Percentiles rank a stretch among this genome's conserved stretches.
These are phyloP conservation scores for Diachasma alloeum DNA, from an alignment of 1,140 invertebrate species.

Conservation along the genomic window DNA sequence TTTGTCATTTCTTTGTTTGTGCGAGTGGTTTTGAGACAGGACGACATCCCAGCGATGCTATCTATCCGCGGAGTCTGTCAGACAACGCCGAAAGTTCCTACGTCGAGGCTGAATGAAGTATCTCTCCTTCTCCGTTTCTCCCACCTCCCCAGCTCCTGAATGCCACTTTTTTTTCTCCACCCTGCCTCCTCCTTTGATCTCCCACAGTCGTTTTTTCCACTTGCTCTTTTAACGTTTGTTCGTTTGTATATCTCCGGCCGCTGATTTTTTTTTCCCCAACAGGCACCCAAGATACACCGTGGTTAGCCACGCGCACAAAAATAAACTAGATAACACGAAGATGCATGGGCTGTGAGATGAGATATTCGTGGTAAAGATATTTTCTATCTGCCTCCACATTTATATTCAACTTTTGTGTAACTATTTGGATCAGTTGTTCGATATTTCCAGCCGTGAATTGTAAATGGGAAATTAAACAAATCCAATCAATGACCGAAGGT, in stretches of 20 bases:
- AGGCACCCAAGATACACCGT: neutral
- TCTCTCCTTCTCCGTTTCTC: conserved; percentile 18
- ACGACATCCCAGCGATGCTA: conserved; percentile 39
- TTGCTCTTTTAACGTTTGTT: neutral
- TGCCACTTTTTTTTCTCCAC: conserved; percentile 3
- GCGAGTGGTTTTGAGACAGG: neutral
- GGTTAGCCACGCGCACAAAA: neutral
- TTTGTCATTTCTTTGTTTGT: neutral
- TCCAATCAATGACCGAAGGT: neutral
- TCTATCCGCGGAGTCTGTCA: conserved; percentile 43
- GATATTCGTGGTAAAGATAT: neutral
- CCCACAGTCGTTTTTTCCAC: neutral
- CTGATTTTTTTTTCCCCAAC: neutral
- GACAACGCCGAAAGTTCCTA: conserved; percentile 35
- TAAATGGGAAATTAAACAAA: neutral
- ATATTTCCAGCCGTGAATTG: neutral
- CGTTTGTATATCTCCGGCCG: neutral
- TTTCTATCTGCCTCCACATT: neutral
- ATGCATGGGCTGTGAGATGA: neutral
- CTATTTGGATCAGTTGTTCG: neutral
- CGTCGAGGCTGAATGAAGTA: neutral
- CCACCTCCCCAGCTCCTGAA: neutral
- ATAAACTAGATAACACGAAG: conserved; percentile 3
- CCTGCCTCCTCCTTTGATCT: neutral
- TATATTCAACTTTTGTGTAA: neutral